Evolutionary conservation across 2,888 invertebrate genomes (phyloP), one percentile per base, ranked within the genome.

Genomic region (Tyria jacobaeae): DNA sequence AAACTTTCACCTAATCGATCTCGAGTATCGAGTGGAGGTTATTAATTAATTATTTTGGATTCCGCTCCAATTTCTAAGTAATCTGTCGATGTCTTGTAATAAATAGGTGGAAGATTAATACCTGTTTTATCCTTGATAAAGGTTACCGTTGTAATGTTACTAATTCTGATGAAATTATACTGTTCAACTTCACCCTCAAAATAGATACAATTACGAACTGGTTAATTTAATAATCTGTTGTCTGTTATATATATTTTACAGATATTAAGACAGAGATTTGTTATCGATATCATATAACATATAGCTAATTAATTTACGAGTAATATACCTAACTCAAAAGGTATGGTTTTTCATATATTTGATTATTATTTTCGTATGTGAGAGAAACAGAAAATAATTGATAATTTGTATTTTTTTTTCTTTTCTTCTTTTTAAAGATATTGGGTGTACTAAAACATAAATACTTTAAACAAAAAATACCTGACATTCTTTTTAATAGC

Each of bases 41-140:
- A 79, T 79, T 80, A 79, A 81, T 80, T 79, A 79, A 80, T 84
- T 76, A 79, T 74, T 75, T 74, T 64, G 66, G 62, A 62, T 62
- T 57, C 56, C 65, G 62, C 66, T 64, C 62, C 67, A 61, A 69
- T 69, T 71, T 66, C 56, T 64, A 70, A 65, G 70, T 67, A 56
- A 66, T 75, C 66, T 64, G 66, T 62, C 56, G 60, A 31, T 60
- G 49, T 52, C 58, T 57, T 52, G 57, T 57, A 57, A 49, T 57
- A 39, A 49, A 50, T 39, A 31, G 27, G 49, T 49, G 14, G n/a
- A 49, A 49, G 25, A 50, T 57, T 57, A 37, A 48, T 57, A 55
- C 25, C n/a, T n/a, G 17, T 48, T 57, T 49, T 48, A 35, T 57
- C 24, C 48, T 57, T 48, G 35, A 57, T 48, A 25, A 48, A 47